Evolutionary conservation across 2,113 vertebrate genomes (phyloP).

Genomic region (Ctenomys sociabilis): DNA sequence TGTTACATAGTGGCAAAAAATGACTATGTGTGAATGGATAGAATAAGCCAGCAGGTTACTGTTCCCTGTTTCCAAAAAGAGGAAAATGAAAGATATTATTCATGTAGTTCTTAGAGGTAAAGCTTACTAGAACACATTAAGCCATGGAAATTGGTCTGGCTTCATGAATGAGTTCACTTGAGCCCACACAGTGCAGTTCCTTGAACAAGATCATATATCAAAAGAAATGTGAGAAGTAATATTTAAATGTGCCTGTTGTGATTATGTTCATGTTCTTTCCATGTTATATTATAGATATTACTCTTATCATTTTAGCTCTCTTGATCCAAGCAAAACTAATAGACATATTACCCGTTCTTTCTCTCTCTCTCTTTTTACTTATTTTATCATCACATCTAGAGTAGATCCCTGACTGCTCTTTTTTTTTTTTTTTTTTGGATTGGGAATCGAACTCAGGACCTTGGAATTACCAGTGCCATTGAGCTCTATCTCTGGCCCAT

Average conservation of each 20-base stretch:
- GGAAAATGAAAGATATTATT: neutral
- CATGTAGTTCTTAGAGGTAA: neutral
- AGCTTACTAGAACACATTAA: neutral
- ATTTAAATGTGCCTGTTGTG: neutral
- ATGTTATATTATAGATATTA: neutral
- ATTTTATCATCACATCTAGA: fast-evolving
- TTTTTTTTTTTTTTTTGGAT: no score
- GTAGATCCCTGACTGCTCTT: neutral
- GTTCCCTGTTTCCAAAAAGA: neutral
- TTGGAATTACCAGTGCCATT: no score
- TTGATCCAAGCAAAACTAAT: neutral
- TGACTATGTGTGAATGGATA: neutral
- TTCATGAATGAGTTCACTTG: neutral
- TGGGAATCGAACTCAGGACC: no score
- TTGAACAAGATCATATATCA: neutral
- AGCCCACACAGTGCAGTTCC: neutral
- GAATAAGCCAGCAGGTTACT: neutral
- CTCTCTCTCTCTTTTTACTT: fast-evolving
- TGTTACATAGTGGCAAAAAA: neutral
- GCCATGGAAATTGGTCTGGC: neutral
- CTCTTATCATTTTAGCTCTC: neutral
- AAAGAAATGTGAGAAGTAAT: neutral
- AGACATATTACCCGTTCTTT: no score
- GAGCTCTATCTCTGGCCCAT: no score
- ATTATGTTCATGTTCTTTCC: neutral